A percentile compares a stretch with the other conserved stretches of the same genome.
phyloP scores from a whole-genome alignment of 2,797 vertebrate species.

The Threskiornis aethiopicus region DNA sequence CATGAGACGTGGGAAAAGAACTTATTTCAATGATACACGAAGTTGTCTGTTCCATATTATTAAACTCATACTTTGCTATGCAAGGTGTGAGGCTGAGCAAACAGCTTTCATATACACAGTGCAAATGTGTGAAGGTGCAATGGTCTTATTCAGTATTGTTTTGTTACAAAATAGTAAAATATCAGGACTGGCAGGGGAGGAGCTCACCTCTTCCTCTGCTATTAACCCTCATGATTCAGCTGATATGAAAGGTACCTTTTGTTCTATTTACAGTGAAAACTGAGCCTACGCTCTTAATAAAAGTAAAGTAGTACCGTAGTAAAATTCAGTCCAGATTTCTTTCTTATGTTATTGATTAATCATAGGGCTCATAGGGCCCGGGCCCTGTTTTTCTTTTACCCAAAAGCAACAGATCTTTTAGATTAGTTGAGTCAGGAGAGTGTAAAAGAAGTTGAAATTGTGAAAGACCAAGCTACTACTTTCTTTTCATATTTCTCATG shows the following conservation, averaged over 20 bases:
- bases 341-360: neutral
- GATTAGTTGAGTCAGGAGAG: neutral
- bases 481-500: neutral
- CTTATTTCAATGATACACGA: neutral
- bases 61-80: neutral
- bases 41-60: neutral
- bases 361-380: too few relatives aligned
- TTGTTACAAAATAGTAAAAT: neutral
- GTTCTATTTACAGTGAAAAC: neutral
- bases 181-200: accelerated
- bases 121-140: neutral
- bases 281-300: neutral
- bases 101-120: neutral
- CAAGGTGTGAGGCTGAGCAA: neutral
- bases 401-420: neutral
- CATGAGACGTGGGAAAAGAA: neutral
- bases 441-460: neutral
- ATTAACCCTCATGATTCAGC: neutral
- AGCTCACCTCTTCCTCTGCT: neutral
- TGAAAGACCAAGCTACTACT: neutral
- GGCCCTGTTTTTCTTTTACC: neutral
- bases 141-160: neutral
- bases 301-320: neutral
- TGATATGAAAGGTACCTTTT: neutral
- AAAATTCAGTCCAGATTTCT: neutral